Evolutionary conservation across 2,797 vertebrate species (phyloP).

Genomic region (Xyrichtys novacula): DNA sequence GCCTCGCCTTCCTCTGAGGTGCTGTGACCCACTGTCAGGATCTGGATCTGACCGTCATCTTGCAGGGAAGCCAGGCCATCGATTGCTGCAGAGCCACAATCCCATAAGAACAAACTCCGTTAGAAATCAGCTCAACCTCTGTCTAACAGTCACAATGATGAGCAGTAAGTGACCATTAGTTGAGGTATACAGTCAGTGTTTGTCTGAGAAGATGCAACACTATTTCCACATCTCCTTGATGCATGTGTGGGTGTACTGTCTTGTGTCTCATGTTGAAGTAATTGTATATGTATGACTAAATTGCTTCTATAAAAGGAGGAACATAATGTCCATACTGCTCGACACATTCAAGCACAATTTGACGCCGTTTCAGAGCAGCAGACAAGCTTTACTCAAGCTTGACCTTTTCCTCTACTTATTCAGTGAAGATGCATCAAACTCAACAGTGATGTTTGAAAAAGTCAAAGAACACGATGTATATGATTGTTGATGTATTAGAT

Average conservation of each 20-base stretch:
- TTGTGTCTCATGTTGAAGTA: slow-evolving; percentile 15
- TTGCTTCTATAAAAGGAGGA: slow-evolving; percentile 37
- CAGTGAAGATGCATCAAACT: slow-evolving; percentile 5
- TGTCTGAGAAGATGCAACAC: slow-evolving; percentile 7
- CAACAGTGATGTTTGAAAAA: not conserved
- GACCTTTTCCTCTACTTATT: not conserved
- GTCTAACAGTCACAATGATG: not conserved
- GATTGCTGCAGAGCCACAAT: slow-evolving; percentile 86
- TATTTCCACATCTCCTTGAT: not conserved
- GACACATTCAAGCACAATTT: slow-evolving; percentile 23
- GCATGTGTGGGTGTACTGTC: slow-evolving; percentile 22
- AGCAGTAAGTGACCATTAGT: not conserved
- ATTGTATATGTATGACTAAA: slow-evolving; percentile 49
- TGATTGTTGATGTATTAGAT: no score
- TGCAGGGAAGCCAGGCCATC: slow-evolving; percentile 91
- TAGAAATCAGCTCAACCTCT: slow-evolving; percentile 8
- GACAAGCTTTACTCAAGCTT: not conserved
- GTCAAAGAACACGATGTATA: not conserved
- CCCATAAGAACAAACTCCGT: slow-evolving; percentile 56
- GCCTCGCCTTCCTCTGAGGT: slow-evolving; percentile 86
- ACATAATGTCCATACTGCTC: slow-evolving; percentile 45
- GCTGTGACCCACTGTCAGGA: slow-evolving; percentile 90
- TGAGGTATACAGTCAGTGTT: not conserved
- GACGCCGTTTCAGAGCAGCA: slow-evolving; percentile 33
- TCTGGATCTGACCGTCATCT: slow-evolving; percentile 92